A percentile compares a stretch with the other conserved stretches of the same genome.
These are phyloP conservation scores for Heliconius erato DNA, from an alignment of 2,888 invertebrate species.

Conservation along the genomic window DNA sequence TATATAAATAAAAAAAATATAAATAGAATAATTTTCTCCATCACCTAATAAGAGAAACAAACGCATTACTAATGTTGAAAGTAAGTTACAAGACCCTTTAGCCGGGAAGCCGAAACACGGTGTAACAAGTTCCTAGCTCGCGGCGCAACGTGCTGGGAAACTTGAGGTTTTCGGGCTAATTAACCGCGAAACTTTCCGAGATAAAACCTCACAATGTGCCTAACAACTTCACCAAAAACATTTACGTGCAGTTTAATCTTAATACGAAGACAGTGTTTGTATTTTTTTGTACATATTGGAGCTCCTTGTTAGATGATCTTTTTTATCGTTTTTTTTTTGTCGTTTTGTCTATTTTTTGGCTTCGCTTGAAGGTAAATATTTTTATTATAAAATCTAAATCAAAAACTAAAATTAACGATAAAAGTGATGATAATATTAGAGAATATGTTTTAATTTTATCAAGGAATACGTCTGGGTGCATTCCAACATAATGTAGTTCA, in stretches of 20 bases:
- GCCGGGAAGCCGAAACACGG: conserved; percentile 61
- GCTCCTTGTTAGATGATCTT: not conserved
- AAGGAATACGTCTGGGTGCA: too few species aligned
- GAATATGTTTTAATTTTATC: too few species aligned
- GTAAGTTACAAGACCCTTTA: conserved; percentile 48
- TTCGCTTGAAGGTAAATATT: too few species aligned
- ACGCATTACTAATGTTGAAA: conserved; percentile 28
- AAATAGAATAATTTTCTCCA: conserved; percentile 10
- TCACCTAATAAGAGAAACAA: conserved; percentile 9
- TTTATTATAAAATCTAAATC: too few species aligned
- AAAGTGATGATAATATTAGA: too few species aligned
- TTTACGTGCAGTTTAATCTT: conserved; percentile 42
- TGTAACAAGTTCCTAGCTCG: conserved; percentile 71
- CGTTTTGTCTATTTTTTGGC: not conserved
- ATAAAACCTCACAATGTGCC: conserved; percentile 66
- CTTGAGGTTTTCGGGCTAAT: conserved; percentile 75
- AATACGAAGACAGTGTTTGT: conserved; percentile 23
- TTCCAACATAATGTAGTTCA: too few species aligned
- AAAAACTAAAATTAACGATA: too few species aligned
- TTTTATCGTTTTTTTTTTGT: not conserved
- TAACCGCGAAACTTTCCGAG: conserved; percentile 74
- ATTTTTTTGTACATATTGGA: not conserved
- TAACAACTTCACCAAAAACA: conserved; percentile 62
- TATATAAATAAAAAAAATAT: not conserved
- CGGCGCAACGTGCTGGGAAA: conserved; percentile 74